Evolutionary conservation across 2,888 invertebrate genomes (phyloP).

Genomic region (Caenorhabditis wallacei): DNA sequence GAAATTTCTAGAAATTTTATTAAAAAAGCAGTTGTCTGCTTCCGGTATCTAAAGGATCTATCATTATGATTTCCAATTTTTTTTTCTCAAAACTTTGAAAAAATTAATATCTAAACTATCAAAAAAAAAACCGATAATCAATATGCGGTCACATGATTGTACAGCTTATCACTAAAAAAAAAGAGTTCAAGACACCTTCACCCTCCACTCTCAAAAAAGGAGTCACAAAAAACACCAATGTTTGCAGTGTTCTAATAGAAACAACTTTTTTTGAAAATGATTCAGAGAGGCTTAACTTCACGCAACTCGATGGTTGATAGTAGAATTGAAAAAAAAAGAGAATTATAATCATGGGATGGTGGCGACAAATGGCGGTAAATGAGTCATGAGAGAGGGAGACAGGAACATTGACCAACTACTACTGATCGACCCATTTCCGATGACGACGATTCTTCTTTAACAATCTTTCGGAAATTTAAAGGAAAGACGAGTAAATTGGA

Average conservation of each 20-base stretch:
- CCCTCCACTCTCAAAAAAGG: neutral
- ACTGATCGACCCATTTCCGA: conserved; percentile 57
- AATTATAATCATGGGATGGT: conserved; percentile 42
- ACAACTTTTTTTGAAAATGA: conserved; percentile 18
- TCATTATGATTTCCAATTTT: neutral
- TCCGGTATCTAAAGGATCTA: no score
- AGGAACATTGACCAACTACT: conserved; percentile 51
- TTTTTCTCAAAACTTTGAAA: neutral
- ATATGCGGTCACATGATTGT: conserved; percentile 18
- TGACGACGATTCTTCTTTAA: conserved; percentile 41
- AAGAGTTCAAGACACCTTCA: conserved; percentile 3
- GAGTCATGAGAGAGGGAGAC: conserved; percentile 45
- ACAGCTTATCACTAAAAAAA: conserved; percentile 16
- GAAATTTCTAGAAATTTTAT: conserved; percentile 1
- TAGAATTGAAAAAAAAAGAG: neutral
- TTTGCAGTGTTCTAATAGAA: conserved; percentile 19
- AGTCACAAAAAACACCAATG: conserved; percentile 1
- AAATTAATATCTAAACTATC: neutral
- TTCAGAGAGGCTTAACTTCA: conserved; percentile 42
- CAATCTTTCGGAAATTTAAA: conserved; percentile 14
- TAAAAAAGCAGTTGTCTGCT: conserved; percentile 7
- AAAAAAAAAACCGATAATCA: conserved; percentile 10
- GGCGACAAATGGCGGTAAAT: conserved; percentile 27
- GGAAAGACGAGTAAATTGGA: conserved; percentile 1
- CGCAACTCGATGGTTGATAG: conserved; percentile 23